Evolutionary conservation across 1,140 invertebrate species (phyloP).

Genomic region (Andricus grossulariae): DNA sequence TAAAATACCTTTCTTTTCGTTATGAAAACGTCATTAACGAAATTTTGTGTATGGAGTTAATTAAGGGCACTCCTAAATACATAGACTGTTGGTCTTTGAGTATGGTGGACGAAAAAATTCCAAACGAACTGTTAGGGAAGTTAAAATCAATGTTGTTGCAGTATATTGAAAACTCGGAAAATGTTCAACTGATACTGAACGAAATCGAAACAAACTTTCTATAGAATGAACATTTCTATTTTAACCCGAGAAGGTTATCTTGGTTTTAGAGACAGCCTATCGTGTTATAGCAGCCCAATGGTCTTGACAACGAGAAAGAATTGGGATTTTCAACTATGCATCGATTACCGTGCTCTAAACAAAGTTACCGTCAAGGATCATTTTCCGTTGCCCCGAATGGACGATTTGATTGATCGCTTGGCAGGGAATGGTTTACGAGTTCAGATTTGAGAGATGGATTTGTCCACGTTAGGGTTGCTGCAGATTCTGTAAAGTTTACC

Average conservation of each 20-base stretch:
- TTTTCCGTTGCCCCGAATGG: too few relatives aligned
- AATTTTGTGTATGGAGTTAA: not conserved
- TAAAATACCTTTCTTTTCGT: not conserved
- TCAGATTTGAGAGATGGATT: not conserved
- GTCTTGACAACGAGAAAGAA: too few relatives aligned
- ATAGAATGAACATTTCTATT: not conserved
- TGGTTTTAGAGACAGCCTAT: not conserved
- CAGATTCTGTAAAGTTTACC: too few relatives aligned
- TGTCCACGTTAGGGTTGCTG: not conserved
- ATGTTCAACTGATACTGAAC: not conserved
- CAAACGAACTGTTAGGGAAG: not conserved
- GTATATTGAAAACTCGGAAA: too few relatives aligned
- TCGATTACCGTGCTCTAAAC: too few relatives aligned
- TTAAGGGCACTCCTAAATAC: not conserved
- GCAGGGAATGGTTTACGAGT: not conserved
- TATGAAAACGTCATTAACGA: not conserved
- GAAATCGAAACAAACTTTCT: not conserved
- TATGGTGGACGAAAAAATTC: not conserved
- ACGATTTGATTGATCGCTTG: too few relatives aligned
- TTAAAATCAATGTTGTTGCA: too few relatives aligned
- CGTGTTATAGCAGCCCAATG: too few relatives aligned
- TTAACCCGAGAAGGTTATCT: not conserved
- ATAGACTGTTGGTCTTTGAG: not conserved
- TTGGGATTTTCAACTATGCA: too few relatives aligned
- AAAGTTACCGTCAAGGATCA: too few relatives aligned